phyloP scores from a whole-genome alignment of 2,888 invertebrate species.

The Quadriops clusia region DNA sequence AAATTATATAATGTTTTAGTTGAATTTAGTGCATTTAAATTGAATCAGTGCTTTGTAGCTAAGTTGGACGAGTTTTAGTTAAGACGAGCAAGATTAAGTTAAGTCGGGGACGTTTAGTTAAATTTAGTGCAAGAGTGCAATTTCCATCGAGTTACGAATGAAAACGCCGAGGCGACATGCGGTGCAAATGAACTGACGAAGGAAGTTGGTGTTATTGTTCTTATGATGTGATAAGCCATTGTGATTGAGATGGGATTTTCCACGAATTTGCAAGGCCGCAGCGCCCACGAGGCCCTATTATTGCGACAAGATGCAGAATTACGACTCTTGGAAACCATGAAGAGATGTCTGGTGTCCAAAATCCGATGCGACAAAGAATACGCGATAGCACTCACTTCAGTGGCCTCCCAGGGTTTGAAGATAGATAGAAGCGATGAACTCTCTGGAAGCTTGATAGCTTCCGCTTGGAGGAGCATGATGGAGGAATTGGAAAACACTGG shows the following conservation, averaged over 20 bases:
- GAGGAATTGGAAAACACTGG: slow-evolving; percentile 82
- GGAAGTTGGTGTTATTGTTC: background rate
- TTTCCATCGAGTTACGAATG: too few relatives aligned
- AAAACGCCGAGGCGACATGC: too few relatives aligned
- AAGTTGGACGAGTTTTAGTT: too few relatives aligned
- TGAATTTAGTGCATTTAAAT: too few relatives aligned
- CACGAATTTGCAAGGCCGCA: slow-evolving; percentile 72
- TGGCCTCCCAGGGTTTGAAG: slow-evolving; percentile 73
- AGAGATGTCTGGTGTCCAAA: slow-evolving; percentile 72
- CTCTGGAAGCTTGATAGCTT: slow-evolving; percentile 55
- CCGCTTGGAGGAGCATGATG: slow-evolving; percentile 75
- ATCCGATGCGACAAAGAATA: slow-evolving; percentile 90
- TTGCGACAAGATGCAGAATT: slow-evolving; percentile 87
- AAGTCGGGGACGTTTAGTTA: too few relatives aligned
- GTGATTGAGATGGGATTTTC: slow-evolving; percentile 85
- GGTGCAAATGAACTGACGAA: background rate
- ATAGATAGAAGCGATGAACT: slow-evolving; percentile 66
- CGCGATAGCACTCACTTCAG: slow-evolving; percentile 68
- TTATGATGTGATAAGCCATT: background rate
- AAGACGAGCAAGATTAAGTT: too few relatives aligned
- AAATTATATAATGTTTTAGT: too few relatives aligned
- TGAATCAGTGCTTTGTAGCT: too few relatives aligned
- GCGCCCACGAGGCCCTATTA: slow-evolving; percentile 83
- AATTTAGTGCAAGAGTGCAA: too few relatives aligned
- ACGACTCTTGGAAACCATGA: slow-evolving; percentile 83